Base-by-base conservation (phyloP, 1,140 invertebrate genomes). In the Oreohelix idahoensis region DNA sequence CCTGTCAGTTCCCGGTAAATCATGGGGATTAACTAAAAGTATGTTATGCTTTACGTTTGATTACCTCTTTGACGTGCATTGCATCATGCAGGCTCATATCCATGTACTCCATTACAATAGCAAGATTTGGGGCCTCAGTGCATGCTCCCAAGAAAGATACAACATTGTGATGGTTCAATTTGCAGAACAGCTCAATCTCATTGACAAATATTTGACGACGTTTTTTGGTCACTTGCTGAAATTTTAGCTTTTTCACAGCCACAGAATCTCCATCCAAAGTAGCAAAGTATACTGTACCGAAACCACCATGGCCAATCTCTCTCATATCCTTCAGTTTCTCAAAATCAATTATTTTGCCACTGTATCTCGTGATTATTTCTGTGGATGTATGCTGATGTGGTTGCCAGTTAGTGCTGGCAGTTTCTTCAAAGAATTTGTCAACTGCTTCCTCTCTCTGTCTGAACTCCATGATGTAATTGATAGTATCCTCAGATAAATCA, bases 31-130 rank as follows among this genome's bases (percentile, higher is more conserved):
- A n/a, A n/a, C n/a, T n/a, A n/a, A n/a, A n/a, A n/a, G n/a, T n/a
- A n/a, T n/a, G n/a, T n/a, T n/a, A n/a, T n/a, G n/a, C n/a, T n/a
- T n/a, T n/a, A n/a, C n/a, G n/a, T n/a, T 74, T 78, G 29, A 42
- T 49, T 78, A 78, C 81, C 20, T 81, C 11, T 45, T 49, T 80
- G 20, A 86, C 58, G 49, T 88, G 87, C 11, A 88, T 26, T 13
- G 86, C 84, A 53, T 88, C 84, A 76, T 76, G 85, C 58, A 88
- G 38, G 69, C 84, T 87, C 38, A 77, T 81, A 26, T 85, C 82
- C 87, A 88, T 87, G 69, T 83, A 86, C 74, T 88, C 87, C 85
- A 87, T 86, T n/a, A n/a, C n/a, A n/a, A n/a, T n/a, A n/a, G n/a
- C n/a, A n/a, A n/a, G n/a, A n/a, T n/a, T n/a, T n/a, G n/a, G n/a